phyloP scores from a whole-genome alignment of 2,888 invertebrate genomes.

The Perizoma affinitatum region DNA sequence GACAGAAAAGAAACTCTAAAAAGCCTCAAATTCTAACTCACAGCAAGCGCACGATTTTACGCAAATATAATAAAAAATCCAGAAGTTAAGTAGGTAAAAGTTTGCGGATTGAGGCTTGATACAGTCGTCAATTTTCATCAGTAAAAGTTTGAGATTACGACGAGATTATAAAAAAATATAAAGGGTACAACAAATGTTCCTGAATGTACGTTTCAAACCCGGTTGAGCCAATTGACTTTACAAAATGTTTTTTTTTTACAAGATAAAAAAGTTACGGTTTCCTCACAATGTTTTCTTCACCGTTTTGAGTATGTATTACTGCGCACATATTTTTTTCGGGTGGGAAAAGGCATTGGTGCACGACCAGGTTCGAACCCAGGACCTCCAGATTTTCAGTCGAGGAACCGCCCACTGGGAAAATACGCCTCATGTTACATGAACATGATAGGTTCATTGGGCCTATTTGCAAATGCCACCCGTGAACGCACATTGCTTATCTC shows the following conservation, averaged over 20 bases:
- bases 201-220: background rate
- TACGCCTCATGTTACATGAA: too few relatives aligned
- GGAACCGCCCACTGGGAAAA: too few relatives aligned
- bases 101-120: conserved; percentile 27
- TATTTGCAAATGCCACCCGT: too few relatives aligned
- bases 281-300: too few relatives aligned
- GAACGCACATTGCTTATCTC: background rate
- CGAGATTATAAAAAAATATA: background rate
- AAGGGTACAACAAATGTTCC: conserved; percentile 3
- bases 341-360: too few relatives aligned
- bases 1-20: conserved; percentile 1
- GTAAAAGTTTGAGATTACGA: conserved; percentile 17
- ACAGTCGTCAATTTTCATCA: conserved; percentile 43
- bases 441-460: too few relatives aligned
- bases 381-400: too few relatives aligned
- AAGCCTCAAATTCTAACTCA: conserved; percentile 19
- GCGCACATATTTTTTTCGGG: too few relatives aligned
- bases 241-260: background rate
- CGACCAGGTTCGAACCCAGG: too few relatives aligned
- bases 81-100: conserved; percentile 28
- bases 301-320: too few relatives aligned
- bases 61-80: conserved; percentile 25
- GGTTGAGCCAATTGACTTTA: background rate
- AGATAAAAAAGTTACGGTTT: too few relatives aligned
- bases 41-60: conserved; percentile 14